Conservation (phyloP, 2,888 invertebrate species). For the Amiota minor region DNA sequence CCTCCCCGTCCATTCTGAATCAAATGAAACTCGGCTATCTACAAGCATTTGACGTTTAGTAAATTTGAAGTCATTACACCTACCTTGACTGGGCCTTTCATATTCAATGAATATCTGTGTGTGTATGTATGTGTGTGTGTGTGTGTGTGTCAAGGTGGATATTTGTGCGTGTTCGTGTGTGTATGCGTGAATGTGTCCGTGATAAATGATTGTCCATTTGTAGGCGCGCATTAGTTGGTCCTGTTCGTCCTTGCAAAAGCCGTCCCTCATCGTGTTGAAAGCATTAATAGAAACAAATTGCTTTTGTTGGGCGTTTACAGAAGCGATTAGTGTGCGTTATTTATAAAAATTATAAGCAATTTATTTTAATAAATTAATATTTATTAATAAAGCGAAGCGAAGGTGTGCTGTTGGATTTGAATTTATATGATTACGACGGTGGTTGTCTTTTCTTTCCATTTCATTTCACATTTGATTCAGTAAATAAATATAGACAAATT, state of each 20-base stretch:
- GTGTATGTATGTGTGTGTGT: conserved; percentile 38
- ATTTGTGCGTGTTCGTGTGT: not conserved
- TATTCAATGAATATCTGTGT: not conserved
- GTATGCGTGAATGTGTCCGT: conserved; percentile 31
- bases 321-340: conserved; percentile 58
- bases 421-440: no score
- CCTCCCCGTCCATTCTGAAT: not conserved
- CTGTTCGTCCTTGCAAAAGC: not conserved
- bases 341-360: conserved; percentile 58
- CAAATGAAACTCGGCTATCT: not conserved
- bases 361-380: conserved; percentile 58
- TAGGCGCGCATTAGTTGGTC: conserved; percentile 50
- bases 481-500: not conserved
- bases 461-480: not conserved
- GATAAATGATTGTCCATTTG: conserved; percentile 64
- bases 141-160: conserved; percentile 35
- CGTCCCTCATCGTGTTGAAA: conserved; percentile 15
- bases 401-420: not conserved
- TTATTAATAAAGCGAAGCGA: conserved; percentile 46
- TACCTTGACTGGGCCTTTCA: not conserved
- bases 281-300: conserved; percentile 64
- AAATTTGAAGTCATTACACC: conserved; percentile 26
- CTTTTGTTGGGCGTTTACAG: conserved; percentile 35
- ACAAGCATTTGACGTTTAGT: conserved; percentile 17
- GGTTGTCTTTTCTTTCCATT: not conserved